phyloP scores from a whole-genome alignment of 2,888 invertebrate species.

The Antheraea assamensis region DNA sequence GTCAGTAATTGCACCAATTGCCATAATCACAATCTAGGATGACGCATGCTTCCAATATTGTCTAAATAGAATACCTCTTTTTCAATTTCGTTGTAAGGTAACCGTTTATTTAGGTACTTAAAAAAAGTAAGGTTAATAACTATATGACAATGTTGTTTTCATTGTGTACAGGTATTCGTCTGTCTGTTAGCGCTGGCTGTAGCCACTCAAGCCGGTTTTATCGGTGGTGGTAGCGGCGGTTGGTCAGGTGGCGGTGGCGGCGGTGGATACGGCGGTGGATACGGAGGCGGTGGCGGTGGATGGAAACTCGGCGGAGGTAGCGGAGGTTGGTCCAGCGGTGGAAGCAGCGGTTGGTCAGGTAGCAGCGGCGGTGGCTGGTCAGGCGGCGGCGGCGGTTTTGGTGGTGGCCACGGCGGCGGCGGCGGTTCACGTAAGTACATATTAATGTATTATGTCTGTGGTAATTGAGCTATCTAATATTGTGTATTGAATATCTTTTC shows the following conservation, averaged over 20 bases:
- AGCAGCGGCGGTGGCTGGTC: slow-evolving; percentile 43
- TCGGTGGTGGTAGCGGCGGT: slow-evolving; percentile 54
- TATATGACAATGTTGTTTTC: neutral
- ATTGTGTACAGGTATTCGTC: slow-evolving; percentile 65
- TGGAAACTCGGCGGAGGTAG: slow-evolving; percentile 42
- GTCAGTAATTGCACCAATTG: slow-evolving; percentile 3
- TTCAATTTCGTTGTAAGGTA: neutral
- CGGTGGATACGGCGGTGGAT: slow-evolving; percentile 38
- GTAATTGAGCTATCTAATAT: neutral
- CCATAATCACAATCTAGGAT: neutral
- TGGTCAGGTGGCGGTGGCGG: slow-evolving; percentile 43
- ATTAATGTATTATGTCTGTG: neutral
- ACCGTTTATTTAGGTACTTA: neutral
- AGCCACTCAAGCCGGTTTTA: slow-evolving; percentile 64
- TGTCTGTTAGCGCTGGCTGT: slow-evolving; percentile 70
- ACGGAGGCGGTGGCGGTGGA: slow-evolving; percentile 40
- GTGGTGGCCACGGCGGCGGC: slow-evolving; percentile 42
- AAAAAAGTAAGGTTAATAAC: neutral
- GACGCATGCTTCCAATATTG: neutral
- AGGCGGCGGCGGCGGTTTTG: slow-evolving; percentile 41
- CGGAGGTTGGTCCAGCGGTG: slow-evolving; percentile 41
- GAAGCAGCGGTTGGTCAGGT: slow-evolving; percentile 32
- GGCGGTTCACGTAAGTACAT: slow-evolving; percentile 45
- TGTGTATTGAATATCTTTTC: neutral
- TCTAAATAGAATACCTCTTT: neutral